Evolutionary conservation across 2,113 vertebrate species (phyloP), one percentile per base, ranked within the genome.

Genomic region (Vireo altiloquus): DNA sequence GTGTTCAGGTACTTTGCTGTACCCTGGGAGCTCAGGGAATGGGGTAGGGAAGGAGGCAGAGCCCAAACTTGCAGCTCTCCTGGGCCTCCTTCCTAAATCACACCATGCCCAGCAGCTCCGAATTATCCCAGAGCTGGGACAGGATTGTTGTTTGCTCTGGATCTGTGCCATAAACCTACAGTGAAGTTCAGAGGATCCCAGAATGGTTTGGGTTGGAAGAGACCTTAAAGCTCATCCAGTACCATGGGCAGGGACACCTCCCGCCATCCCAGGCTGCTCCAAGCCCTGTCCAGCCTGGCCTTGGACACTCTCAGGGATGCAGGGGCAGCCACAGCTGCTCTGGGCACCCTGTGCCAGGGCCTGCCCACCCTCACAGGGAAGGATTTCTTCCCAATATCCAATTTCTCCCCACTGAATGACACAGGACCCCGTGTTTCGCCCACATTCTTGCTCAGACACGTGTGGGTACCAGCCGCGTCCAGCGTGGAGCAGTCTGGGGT

Each of bases 41-140:
- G 6, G n/a, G 15, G 30, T 33, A 39, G 64, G 59, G 60, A 37
- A 31, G 30, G 86, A 76, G 24, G 27, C 20, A 21, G 52, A 82
- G 57, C 16, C 35, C 40, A 15, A 15, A 28, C 5, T 21, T 52
- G 2, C 11, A 44, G 50, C 35, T 72, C 33, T 70, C 21, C 76
- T 44, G 35, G 20, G 27, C 16, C 25, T 47, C 11, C 4, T 66
- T 20, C 64, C 37, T 20, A 15, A 28, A 2, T 4, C 54, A 16
- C 19, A 2, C 25, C 35, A 0, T 1, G 10, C 53, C 65, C 27
- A 21, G 46, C 1, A 0, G 21, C 30, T 6, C 0, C 1, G 15
- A 21, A 0, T 20, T 24, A 9, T 10, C 22, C 39, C 64, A 44
- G 24, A 28, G 18, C 52, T 75, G 42, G 4, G 5, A 3, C 27